phyloP scores from a whole-genome alignment of 37 sponge, comb jelly and placozoan species.

The Sycon ciliatum region DNA sequence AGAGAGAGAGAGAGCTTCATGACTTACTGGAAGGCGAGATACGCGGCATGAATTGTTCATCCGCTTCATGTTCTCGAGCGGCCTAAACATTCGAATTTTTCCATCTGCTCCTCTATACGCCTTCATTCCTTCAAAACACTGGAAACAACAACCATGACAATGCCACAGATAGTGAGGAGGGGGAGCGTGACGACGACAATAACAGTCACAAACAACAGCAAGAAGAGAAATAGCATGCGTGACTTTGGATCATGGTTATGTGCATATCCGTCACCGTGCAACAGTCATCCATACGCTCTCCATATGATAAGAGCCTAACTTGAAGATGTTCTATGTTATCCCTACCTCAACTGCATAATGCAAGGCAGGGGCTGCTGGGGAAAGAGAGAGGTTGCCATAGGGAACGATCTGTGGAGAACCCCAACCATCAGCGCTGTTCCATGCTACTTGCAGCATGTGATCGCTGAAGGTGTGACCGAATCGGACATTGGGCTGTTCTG shows the following conservation, averaged over 20 bases:
- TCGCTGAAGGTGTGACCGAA: conserved; percentile 82
- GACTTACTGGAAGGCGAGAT: conserved; percentile 72
- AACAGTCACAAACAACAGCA: too few species aligned
- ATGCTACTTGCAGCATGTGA: conserved; percentile 85
- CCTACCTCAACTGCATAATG: conserved; percentile 87
- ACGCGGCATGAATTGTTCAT: conserved; percentile 60
- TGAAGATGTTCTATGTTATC: not conserved
- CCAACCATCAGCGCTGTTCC: conserved; percentile 72
- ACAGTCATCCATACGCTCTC: too few species aligned
- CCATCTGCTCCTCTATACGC: conserved; percentile 82
- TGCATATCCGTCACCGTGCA: too few species aligned
- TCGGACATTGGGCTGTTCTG: too few species aligned
- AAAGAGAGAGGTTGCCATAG: conserved; percentile 58
- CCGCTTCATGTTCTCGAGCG: conserved; percentile 82
- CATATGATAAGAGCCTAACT: too few species aligned
- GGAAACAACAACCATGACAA: not conserved
- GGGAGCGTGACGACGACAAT: too few species aligned
- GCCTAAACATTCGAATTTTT: conserved; percentile 82
- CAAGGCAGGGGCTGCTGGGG: conserved; percentile 58
- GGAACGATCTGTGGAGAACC: conserved; percentile 65
- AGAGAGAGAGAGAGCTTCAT: too few species aligned
- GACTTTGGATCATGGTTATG: not conserved
- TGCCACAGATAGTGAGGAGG: too few species aligned
- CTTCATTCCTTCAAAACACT: conserved; percentile 97
- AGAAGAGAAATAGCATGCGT: not conserved